Base-by-base conservation (phyloP, 2,113 vertebrate species). In the Phaetusa simplex region DNA sequence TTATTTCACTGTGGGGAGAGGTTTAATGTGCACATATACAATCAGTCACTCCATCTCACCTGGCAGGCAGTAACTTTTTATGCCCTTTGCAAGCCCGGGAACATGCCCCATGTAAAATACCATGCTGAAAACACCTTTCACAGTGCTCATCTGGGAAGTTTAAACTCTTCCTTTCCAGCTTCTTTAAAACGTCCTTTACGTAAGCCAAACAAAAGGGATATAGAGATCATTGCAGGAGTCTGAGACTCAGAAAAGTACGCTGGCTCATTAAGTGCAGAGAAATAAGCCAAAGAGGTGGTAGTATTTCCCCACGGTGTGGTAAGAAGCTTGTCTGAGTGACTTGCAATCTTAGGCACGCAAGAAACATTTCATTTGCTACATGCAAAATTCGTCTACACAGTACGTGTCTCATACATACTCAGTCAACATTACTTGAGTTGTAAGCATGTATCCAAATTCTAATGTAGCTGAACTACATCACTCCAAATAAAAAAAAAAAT, bases 41-140 rank as follows among this genome's bases (percentile, higher is more conserved):
- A 64, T 19, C 94, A 93, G 59, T 89, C 93, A 91, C 91, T 94
- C 70, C 77, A 87, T 82, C 47, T 89, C 93, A 87, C 49, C 56
- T 76, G 73, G 55, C 95, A 95, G 70, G 86, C 84, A 89, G 36
- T 95, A 94, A 95, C 73, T 76, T 96, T 95, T 91, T 87, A 96
- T 59, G 81, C 47, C 61, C 55, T 36, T 74, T 95, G 69, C 81
- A 91, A 96, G 81, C 34, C 30, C 40, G 74, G 70, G 56, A 93
- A 82, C 47, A 76, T 4, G 43, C 30, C 47, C 84, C 17, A 34
- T 3, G 5, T 82, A 91, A 94, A 49, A 87, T 72, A 73, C 61
- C 90, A 87, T 72, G 86, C 94, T 67, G 67, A 83, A 86, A 95
- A 89, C 94, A 96, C 94, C 81, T 93, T 88, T 80, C 64, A 61